phyloP scores from a whole-genome alignment of 2,113 vertebrate genomes.

The Dicerorhinus sumatrensis region DNA sequence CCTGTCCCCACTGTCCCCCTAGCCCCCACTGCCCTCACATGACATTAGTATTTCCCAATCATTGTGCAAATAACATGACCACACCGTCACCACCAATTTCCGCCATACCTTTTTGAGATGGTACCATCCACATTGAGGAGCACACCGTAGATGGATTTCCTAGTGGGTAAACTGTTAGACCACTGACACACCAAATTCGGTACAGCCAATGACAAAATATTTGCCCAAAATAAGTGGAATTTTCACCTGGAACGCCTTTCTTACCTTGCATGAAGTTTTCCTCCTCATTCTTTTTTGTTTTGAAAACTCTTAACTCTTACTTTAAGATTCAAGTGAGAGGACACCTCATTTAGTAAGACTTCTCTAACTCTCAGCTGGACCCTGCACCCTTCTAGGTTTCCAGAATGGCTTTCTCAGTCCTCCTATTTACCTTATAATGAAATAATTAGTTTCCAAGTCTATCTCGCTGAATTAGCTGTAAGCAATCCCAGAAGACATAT shows the following conservation, averaged over 20 bases:
- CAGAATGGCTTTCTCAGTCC: not conserved
- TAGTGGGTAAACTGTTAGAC: not conserved
- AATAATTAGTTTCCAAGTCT: not conserved
- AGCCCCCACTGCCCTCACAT: no score
- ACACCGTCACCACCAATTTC: not conserved
- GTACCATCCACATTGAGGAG: not conserved
- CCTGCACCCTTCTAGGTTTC: not conserved
- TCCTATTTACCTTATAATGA: not conserved
- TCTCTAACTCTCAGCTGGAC: not conserved
- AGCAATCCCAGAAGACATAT: not conserved
- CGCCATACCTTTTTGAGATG: not conserved
- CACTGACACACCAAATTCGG: not conserved
- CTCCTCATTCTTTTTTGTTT: not conserved
- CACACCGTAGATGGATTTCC: not conserved
- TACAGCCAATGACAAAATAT: not conserved
- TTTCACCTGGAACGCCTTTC: not conserved
- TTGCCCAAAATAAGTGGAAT: not conserved
- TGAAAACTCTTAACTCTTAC: not conserved
- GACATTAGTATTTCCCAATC: not conserved
- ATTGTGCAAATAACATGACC: not conserved
- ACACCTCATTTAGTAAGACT: not conserved
- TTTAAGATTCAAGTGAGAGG: not conserved
- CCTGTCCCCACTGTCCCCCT: no score
- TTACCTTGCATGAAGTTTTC: not conserved
- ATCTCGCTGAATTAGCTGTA: not conserved